These are phyloP conservation scores for Ia io DNA, from an alignment of 2,113 vertebrate genomes.

Conservation along the genomic window DNA sequence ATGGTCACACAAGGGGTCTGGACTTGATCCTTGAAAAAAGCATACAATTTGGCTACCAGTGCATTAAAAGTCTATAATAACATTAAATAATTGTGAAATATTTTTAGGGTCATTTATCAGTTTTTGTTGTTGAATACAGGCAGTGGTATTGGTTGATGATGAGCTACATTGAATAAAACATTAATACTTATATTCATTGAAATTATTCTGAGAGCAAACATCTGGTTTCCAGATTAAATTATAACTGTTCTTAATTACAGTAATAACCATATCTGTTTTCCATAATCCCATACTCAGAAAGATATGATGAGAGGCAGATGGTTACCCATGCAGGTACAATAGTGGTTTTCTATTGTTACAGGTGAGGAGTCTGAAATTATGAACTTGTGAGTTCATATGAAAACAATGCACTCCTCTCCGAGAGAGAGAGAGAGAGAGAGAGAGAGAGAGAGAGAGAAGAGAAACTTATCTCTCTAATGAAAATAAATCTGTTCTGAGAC, in stretches of 20 bases:
- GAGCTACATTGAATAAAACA: background rate
- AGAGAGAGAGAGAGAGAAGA: too few species aligned
- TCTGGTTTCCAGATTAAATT: background rate
- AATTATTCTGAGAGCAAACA: background rate
- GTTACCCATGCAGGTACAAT: background rate
- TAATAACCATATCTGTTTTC: background rate
- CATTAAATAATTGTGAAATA: background rate
- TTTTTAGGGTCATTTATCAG: background rate
- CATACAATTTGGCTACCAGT: background rate
- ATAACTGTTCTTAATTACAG: background rate
- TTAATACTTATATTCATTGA: background rate
- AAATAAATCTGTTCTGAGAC: background rate
- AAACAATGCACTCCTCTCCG: background rate
- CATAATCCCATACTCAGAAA: background rate
- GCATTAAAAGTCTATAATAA: background rate
- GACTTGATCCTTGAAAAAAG: background rate
- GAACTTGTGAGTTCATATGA: background rate
- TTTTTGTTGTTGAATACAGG: background rate
- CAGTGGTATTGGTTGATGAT: background rate
- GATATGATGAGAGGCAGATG: background rate
- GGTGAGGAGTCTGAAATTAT: background rate
- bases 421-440: background rate
- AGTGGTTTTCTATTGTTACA: background rate
- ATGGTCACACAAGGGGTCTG: background rate
- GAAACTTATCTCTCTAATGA: background rate